Conservation (phyloP, 2,888 invertebrate species). For the Andrena bicolor region DNA sequence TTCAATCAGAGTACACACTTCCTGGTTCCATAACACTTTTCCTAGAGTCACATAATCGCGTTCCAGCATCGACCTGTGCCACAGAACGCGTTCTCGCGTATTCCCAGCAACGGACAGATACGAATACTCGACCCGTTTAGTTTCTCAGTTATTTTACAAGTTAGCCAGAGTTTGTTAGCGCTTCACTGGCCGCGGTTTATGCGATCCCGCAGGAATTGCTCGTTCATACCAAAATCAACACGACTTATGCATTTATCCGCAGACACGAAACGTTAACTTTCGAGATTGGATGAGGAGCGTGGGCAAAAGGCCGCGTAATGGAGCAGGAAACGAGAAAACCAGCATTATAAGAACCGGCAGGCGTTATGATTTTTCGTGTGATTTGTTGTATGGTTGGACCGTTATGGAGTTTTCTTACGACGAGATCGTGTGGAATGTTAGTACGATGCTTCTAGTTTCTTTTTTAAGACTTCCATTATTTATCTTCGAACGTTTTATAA, state of each 20-base stretch:
- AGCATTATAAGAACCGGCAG: not conserved
- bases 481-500: no score
- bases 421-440: no score
- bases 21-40: no score
- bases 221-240: conserved; percentile 7
- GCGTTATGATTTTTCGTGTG: no score
- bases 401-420: no score
- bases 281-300: not conserved
- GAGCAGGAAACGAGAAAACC: not conserved
- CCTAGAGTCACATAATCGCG: no score
- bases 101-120: not conserved
- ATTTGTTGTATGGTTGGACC: no score
- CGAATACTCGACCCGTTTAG: not conserved
- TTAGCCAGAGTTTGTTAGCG: not conserved
- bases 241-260: conserved; percentile 9
- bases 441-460: no score
- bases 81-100: no score
- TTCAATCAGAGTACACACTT: no score
- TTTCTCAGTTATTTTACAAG: not conserved
- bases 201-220: conserved; percentile 9
- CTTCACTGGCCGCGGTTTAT: not conserved
- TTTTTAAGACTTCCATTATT: no score
- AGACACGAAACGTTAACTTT: conserved; percentile 7
- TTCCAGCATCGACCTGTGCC: no score
- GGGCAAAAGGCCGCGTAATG: not conserved